Evolutionary conservation across 2,113 vertebrate genomes (phyloP).

Genomic region (Amphilophus citrinellus): DNA sequence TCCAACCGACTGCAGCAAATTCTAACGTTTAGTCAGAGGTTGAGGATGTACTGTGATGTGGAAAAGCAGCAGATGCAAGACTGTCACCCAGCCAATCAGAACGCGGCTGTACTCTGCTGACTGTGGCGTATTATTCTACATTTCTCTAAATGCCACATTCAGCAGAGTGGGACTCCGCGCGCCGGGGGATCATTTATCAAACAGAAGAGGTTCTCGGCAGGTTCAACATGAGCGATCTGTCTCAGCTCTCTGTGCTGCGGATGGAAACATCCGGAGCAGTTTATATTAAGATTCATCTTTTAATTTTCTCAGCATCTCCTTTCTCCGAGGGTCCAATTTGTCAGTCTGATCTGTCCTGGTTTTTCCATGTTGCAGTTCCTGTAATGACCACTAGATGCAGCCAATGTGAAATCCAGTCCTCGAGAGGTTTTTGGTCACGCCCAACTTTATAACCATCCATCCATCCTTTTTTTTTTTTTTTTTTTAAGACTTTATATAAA

Average conservation of each 20-base stretch:
- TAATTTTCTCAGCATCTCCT: conserved; percentile 10
- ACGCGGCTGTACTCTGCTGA: neutral
- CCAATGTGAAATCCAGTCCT: neutral
- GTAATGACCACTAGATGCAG: neutral
- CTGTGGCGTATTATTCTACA: neutral
- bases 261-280: neutral
- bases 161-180: neutral
- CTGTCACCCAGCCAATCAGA: neutral
- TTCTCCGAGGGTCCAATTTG: neutral
- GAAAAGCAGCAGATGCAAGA: neutral
- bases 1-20: neutral
- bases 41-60: neutral
- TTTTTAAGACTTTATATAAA: neutral
- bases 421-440: neutral
- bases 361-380: neutral
- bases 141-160: conserved; percentile 6
- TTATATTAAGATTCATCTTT: conserved; percentile 38
- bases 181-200: conserved; percentile 12
- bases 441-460: neutral
- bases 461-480: too few relatives aligned
- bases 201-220: neutral
- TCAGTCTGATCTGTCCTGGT: neutral
- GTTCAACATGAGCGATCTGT: neutral
- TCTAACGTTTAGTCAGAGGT: neutral
- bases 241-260: neutral